These are phyloP conservation scores for Python bivittatus DNA, from an alignment of 2,113 vertebrate species.

Conservation along the genomic window DNA sequence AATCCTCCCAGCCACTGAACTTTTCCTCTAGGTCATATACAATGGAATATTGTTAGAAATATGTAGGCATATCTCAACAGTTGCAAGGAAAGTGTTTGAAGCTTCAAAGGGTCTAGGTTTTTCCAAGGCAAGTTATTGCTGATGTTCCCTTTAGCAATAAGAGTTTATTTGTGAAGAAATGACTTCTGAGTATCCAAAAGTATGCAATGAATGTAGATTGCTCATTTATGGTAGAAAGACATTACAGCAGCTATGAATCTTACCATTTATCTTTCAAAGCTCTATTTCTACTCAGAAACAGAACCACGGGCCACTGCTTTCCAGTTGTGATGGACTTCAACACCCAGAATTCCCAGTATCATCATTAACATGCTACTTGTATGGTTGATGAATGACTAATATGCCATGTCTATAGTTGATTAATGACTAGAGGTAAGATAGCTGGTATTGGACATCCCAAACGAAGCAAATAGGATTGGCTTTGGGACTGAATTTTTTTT, in stretches of 20 bases:
- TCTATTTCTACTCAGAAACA: not conserved
- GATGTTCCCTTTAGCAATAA: not conserved
- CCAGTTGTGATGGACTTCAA: not conserved
- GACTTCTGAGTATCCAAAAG: not conserved
- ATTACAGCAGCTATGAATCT: not conserved
- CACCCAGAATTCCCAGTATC: not conserved
- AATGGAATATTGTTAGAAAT: conserved; percentile 2
- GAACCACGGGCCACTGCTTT: not conserved
- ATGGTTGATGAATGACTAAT: not conserved
- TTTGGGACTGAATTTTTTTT: not conserved
- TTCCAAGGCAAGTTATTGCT: not conserved
- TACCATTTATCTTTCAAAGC: not conserved
- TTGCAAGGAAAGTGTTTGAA: not conserved
- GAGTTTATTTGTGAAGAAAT: not conserved
- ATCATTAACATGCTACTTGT: not conserved
- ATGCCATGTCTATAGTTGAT: not conserved
- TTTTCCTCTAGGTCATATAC: conserved; percentile 17
- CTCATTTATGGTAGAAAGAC: not conserved
- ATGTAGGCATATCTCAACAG: not conserved
- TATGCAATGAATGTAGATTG: not conserved
- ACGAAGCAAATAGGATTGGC: not conserved
- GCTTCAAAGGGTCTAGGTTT: not conserved
- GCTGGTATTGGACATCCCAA: not conserved
- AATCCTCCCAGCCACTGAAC: not conserved
- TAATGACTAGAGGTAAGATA: not conserved